These are phyloP conservation scores for Ailuropoda melanoleuca DNA, from an alignment of 2,113 vertebrate genomes.

Conservation along the genomic window DNA sequence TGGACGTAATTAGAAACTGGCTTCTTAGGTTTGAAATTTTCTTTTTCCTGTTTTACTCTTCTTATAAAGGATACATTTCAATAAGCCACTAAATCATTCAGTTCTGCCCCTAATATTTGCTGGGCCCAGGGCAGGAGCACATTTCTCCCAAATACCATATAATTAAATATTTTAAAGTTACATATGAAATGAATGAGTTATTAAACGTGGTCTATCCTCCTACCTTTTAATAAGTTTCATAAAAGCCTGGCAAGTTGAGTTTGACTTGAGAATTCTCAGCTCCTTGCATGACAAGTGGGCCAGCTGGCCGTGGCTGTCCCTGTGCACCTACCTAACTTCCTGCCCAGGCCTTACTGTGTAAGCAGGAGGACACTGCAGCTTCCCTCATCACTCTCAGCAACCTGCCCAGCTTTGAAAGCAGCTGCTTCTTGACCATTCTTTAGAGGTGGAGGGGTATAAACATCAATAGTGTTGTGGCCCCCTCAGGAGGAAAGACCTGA, in stretches of 20 bases:
- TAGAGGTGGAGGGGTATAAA: not conserved
- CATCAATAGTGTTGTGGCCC: not conserved
- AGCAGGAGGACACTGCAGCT: not conserved
- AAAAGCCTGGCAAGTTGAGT: not conserved
- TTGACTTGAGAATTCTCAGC: not conserved
- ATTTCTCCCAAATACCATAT: not conserved
- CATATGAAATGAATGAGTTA: not conserved
- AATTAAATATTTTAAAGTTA: constrained; percentile 38
- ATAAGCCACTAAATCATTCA: not conserved
- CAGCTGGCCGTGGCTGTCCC: not conserved
- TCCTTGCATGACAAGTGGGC: not conserved
- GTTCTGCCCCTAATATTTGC: not conserved
- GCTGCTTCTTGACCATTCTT: not conserved
- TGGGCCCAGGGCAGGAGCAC: not conserved
- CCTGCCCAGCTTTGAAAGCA: not conserved
- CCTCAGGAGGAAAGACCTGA: not conserved
- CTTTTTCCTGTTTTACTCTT: not conserved
- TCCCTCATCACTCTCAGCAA: too few relatives aligned
- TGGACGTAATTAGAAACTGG: not conserved
- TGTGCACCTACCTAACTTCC: not conserved
- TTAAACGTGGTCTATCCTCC: not conserved
- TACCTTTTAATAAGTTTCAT: not conserved
- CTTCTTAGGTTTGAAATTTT: not conserved
- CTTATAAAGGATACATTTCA: not conserved
- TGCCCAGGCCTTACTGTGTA: not conserved